A percentile compares a stretch with the other conserved stretches of the same genome.
phyloP scores from a whole-genome alignment of 2,888 invertebrate species.

The Agrotis ipsilon region DNA sequence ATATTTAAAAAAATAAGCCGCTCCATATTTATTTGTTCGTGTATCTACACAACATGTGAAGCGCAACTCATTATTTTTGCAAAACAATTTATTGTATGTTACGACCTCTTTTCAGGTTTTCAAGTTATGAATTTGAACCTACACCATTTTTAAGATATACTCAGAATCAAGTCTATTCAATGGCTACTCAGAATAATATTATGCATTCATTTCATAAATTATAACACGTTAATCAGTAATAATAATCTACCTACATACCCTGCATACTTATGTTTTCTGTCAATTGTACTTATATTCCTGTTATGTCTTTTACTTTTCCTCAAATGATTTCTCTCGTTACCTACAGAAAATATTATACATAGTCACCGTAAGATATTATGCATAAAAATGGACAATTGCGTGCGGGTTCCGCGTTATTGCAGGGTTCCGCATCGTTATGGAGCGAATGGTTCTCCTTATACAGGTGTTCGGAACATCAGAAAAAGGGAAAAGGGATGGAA shows the following conservation, averaged over 20 bases:
- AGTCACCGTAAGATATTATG: conserved; percentile 31
- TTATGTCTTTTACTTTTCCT: conserved; percentile 22
- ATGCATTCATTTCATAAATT: no score
- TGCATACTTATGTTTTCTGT: neutral
- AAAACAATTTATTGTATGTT: no score
- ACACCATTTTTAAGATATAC: neutral
- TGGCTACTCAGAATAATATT: neutral
- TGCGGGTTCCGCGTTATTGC: conserved; percentile 45
- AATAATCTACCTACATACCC: neutral
- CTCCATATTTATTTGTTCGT: no score
- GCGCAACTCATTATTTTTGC: no score
- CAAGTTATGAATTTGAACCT: neutral
- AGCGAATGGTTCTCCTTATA: conserved; percentile 32
- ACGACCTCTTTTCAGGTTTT: no score
- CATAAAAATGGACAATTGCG: conserved; percentile 44
- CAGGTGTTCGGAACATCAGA: conserved; percentile 46
- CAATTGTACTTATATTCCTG: neutral
- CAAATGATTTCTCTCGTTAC: conserved; percentile 4
- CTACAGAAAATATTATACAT: conserved; percentile 22
- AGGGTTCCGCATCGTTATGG: conserved; percentile 25
- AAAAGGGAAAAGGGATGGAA: conserved; percentile 18
- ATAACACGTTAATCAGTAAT: no score
- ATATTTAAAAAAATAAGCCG: no score
- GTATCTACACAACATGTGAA: no score
- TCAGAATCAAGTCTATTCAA: neutral